These are phyloP conservation scores for Ondatra zibethicus DNA, from an alignment of 2,113 vertebrate species.

Conservation along the genomic window DNA sequence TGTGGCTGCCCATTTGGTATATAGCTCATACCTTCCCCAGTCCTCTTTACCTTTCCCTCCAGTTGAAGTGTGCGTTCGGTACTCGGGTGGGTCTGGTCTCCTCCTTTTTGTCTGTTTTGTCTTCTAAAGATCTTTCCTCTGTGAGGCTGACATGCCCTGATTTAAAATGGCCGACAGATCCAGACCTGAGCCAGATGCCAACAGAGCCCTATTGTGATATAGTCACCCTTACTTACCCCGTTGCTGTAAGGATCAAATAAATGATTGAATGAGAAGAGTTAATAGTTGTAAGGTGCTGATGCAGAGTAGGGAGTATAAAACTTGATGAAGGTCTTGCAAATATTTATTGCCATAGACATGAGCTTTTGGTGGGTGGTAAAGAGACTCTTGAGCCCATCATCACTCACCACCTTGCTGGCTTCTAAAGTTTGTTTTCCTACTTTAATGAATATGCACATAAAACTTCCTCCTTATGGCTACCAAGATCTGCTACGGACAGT, in stretches of 20 bases:
- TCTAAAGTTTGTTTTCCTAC: neutral
- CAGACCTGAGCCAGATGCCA: neutral
- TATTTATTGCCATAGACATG: conserved; percentile 36
- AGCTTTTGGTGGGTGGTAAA: conserved; percentile 24
- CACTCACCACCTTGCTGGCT: neutral
- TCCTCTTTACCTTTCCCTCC: neutral
- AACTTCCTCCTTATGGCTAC: neutral
- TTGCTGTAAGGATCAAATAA: neutral
- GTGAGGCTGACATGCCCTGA: conserved; percentile 29
- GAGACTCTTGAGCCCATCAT: neutral
- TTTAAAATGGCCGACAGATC: conserved; percentile 69
- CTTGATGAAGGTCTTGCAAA: conserved; percentile 7
- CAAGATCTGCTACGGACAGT: neutral
- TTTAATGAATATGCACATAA: neutral
- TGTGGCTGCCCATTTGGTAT: neutral
- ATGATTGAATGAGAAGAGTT: conserved; percentile 11
- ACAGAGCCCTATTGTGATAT: neutral
- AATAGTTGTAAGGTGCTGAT: neutral
- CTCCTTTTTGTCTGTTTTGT: conserved; percentile 31
- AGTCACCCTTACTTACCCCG: neutral
- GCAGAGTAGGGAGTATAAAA: conserved; percentile 16
- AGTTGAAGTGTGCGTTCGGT: neutral
- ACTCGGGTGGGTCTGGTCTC: neutral
- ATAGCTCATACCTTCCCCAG: neutral
- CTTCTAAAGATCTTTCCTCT: neutral